Evolutionary conservation across 2,113 vertebrate species (phyloP).

Genomic region (Chaenocephalus aceratus): DNA sequence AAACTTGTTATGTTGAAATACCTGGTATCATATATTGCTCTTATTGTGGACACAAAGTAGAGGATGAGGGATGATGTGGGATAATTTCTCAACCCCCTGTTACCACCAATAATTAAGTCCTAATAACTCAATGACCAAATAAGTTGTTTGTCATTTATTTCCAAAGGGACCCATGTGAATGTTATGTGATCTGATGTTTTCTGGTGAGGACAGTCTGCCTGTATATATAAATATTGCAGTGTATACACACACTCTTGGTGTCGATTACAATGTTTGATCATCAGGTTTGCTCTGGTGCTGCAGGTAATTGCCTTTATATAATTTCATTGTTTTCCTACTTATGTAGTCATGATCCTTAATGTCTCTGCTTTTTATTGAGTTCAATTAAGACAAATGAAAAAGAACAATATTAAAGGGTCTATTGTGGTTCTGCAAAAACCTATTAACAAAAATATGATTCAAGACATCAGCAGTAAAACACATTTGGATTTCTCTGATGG

Average conservation of each 20-base stretch:
- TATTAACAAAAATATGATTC: slow-evolving; percentile 2
- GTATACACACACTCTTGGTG: neutral
- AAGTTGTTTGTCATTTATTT: neutral
- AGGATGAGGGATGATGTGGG: neutral
- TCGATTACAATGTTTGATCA: slow-evolving; percentile 13
- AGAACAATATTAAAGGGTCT: slow-evolving; percentile 12
- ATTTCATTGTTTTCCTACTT: slow-evolving; percentile 22
- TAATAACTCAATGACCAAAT: slow-evolving; percentile 1
- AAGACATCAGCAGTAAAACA: neutral
- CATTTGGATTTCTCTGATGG: neutral
- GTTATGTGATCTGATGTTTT: neutral
- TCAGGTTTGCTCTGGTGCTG: slow-evolving; percentile 45
- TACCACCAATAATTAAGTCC: neutral
- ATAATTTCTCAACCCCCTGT: neutral
- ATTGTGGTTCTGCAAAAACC: slow-evolving; percentile 2
- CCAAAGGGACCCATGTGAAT: neutral
- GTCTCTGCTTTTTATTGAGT: neutral
- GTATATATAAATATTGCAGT: neutral
- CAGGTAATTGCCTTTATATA: slow-evolving; percentile 40
- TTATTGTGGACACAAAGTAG: neutral
- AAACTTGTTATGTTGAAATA: no score
- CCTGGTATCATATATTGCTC: no score
- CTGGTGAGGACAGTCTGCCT: neutral
- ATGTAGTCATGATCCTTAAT: slow-evolving; percentile 11
- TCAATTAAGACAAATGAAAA: slow-evolving; percentile 32